These are phyloP conservation scores for Copidosoma aretas DNA, from an alignment of 2,888 invertebrate species.

Conservation along the genomic window DNA sequence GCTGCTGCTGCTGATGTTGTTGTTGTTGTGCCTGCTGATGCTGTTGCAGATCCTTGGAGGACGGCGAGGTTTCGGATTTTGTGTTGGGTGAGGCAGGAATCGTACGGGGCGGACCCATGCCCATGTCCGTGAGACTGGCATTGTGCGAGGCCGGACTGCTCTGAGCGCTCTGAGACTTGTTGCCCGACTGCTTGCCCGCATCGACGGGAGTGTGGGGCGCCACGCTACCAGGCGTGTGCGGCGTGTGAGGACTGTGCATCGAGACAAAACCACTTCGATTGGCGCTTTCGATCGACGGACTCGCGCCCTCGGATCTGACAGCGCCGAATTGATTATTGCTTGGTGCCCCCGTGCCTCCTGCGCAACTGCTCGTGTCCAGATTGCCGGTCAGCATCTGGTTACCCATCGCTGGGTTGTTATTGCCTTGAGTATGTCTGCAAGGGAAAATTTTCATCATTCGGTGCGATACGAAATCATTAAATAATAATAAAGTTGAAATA, in stretches of 20 bases:
- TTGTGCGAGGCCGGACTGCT: conserved; percentile 60
- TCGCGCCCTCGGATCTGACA: conserved; percentile 57
- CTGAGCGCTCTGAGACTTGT: conserved; percentile 59
- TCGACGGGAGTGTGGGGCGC: conserved; percentile 60
- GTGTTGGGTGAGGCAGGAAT: conserved; percentile 61
- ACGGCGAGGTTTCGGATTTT: conserved; percentile 59
- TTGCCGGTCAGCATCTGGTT: conserved; percentile 55
- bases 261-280: conserved; percentile 58
- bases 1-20: conserved; percentile 49
- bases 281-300: conserved; percentile 60
- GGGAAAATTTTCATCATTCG: neutral
- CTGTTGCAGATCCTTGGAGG: conserved; percentile 54
- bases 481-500: too few species aligned
- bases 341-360: neutral
- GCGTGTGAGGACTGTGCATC: conserved; percentile 60
- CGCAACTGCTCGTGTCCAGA: conserved; percentile 48
- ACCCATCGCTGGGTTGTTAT: conserved; percentile 54
- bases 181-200: conserved; percentile 48
- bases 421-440: conserved; percentile 50
- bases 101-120: conserved; percentile 56
- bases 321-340: conserved; percentile 54
- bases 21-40: conserved; percentile 48
- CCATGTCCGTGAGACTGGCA: conserved; percentile 52
- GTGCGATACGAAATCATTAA: too few species aligned
- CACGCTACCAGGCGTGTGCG: conserved; percentile 58